These are phyloP conservation scores for Cairina moschata DNA, from an alignment of 2,113 vertebrate species.

Conservation along the genomic window DNA sequence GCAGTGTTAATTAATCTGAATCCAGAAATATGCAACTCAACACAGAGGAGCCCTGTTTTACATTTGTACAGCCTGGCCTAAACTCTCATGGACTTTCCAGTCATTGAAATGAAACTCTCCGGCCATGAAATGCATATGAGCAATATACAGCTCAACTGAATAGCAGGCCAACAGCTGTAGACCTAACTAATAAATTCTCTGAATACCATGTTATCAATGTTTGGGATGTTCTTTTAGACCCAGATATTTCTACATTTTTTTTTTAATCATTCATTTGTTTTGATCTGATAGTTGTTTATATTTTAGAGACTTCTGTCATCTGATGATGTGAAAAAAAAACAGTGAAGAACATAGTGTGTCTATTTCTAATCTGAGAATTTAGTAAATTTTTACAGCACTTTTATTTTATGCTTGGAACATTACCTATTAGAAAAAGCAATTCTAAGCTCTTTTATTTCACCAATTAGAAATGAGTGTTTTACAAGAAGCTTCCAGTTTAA, in stretches of 20 bases:
- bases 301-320: neutral
- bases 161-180: slow-evolving; percentile 65
- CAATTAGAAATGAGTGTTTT: neutral
- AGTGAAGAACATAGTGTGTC: fast-evolving
- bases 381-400: neutral
- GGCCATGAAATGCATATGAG: slow-evolving; percentile 64
- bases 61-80: slow-evolving; percentile 23
- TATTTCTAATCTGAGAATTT: neutral
- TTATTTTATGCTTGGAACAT: neutral
- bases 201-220: slow-evolving; percentile 49
- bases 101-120: slow-evolving; percentile 43
- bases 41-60: slow-evolving; percentile 60
- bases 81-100: slow-evolving; percentile 42
- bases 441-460: neutral
- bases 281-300: neutral
- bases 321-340: neutral
- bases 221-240: neutral
- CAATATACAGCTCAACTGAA: slow-evolving; percentile 1
- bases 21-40: slow-evolving; percentile 26
- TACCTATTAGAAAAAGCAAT: neutral
- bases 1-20: slow-evolving; percentile 59
- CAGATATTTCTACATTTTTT: neutral
- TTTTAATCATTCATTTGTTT: neutral
- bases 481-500: neutral
- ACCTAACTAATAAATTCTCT: slow-evolving; percentile 57